Evolutionary conservation across 2,797 vertebrate species (phyloP), one percentile per base, ranked within the genome.

Genomic region (Micromesistius poutassou): DNA sequence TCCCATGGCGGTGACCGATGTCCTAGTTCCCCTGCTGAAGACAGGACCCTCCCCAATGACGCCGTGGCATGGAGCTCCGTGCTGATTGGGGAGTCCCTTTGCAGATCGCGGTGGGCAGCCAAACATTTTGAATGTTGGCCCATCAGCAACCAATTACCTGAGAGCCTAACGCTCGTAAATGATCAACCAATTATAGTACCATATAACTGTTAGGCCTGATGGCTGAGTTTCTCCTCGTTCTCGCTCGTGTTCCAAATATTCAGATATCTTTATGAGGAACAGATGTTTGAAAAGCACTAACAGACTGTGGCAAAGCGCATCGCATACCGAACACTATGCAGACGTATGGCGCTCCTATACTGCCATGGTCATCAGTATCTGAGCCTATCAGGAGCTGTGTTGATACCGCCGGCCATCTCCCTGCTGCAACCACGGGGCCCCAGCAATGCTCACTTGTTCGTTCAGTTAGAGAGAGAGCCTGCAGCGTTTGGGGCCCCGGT

Each of bases 31-130:
- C 72, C 78, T n/a, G 74, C 35, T 5, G 62, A 74, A 78, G 5
- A 10, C 50, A n/a, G 35, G 71, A 62, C 50, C 19, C 22, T 1
- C 22, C 82, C 74, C 66, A 81, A 76, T 79, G 81, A 40, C 76
- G 72, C 73, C 38, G 46, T 80, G 77, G 77, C 81, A 74, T 79
- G 74, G 73, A 40, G 31, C 78, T 79, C 83, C 85, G 78, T 84
- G 84, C 79, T 82, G 84, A 19, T 75, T 36, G 25, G 9, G 72
- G 71, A 78, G 72, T 81, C 83, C 83, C 28, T 81, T 30, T 74
- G 73, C 78, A 72, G 55, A 80, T 79, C 25, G 75, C 77, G 71
- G 70, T 38, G n/a, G 74, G 76, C 81, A 33, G 38, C 73, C 13
- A 73, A 74, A 71, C 28, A 40, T 55, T 33, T 72, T 71, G 73